phyloP scores from a whole-genome alignment of 2,888 invertebrate genomes.

The Spilarctia lutea region DNA sequence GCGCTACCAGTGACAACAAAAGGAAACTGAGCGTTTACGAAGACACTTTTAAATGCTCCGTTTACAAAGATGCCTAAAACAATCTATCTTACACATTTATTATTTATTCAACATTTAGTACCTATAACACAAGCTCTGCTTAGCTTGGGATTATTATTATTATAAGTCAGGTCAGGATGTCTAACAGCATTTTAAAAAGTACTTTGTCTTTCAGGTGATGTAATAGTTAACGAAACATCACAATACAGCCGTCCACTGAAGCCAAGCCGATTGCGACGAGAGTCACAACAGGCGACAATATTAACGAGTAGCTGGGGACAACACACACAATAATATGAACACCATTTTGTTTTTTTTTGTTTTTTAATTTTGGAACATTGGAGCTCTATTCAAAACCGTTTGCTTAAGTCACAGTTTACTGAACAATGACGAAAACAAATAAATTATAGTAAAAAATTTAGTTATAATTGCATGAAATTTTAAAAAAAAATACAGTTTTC shows the following conservation, averaged over 20 bases:
- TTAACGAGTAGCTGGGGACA: constrained; percentile 14
- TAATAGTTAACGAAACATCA: constrained; percentile 56
- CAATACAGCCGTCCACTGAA: constrained; percentile 76
- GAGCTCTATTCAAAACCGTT: background rate
- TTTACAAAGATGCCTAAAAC: too few relatives aligned
- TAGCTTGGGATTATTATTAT: too few relatives aligned
- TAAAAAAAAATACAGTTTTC: background rate
- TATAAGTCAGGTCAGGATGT: too few relatives aligned
- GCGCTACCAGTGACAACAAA: too few relatives aligned
- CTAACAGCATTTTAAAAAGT: background rate
- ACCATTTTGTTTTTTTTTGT: background rate
- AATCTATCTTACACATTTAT: too few relatives aligned
- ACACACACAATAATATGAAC: background rate
- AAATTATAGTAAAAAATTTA: background rate
- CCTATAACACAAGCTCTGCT: too few relatives aligned
- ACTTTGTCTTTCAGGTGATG: constrained; percentile 73
- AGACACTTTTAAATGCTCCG: too few relatives aligned
- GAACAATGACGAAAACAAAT: background rate
- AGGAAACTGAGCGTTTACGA: too few relatives aligned
- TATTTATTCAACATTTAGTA: too few relatives aligned
- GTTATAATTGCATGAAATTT: background rate
- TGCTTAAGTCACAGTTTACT: background rate
- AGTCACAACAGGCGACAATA: constrained; percentile 39
- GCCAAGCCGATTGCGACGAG: constrained; percentile 61
- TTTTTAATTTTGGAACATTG: background rate